A percentile compares a stretch with the other conserved stretches of the same genome.
These are phyloP conservation scores for Crepidodera aurea DNA, from an alignment of 2,888 invertebrate species.

Conservation along the genomic window DNA sequence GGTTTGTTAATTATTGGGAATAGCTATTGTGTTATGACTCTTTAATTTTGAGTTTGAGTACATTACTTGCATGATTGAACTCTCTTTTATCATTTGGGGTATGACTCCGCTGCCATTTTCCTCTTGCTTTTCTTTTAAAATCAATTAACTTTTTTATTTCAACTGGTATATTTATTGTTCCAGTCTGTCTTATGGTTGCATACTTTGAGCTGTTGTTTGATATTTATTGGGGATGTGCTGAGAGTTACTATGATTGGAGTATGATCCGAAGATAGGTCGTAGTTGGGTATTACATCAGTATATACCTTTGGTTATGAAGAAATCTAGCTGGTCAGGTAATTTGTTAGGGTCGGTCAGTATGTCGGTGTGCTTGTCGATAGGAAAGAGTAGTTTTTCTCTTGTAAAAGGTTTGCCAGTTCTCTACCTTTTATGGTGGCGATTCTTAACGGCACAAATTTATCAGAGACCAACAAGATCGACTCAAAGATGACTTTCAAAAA, in stretches of 20 bases:
- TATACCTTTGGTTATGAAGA: too few species aligned
- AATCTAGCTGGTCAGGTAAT: not conserved
- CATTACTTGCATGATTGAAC: not conserved
- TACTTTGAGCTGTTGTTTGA: not conserved
- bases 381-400: too few species aligned
- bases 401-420: too few species aligned
- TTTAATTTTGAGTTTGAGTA: not conserved
- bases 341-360: not conserved
- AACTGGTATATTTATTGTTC: not conserved
- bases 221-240: not conserved
- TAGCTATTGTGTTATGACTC: not conserved
- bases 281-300: not conserved
- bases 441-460: too few species aligned
- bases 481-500: too few species aligned
- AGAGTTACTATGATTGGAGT: not conserved
- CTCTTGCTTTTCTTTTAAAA: not conserved
- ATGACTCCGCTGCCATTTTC: not conserved
- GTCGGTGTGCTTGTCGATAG: not conserved
- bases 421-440: too few species aligned
- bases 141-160: not conserved
- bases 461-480: too few species aligned
- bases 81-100: not conserved
- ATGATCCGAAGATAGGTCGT: not conserved
- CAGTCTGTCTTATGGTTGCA: not conserved
- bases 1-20: not conserved